Percentiles rank a stretch among this genome's conserved stretches.
These are phyloP conservation scores for Lumbricus terrestris DNA, from an alignment of 2,888 invertebrate species.

Conservation along the genomic window DNA sequence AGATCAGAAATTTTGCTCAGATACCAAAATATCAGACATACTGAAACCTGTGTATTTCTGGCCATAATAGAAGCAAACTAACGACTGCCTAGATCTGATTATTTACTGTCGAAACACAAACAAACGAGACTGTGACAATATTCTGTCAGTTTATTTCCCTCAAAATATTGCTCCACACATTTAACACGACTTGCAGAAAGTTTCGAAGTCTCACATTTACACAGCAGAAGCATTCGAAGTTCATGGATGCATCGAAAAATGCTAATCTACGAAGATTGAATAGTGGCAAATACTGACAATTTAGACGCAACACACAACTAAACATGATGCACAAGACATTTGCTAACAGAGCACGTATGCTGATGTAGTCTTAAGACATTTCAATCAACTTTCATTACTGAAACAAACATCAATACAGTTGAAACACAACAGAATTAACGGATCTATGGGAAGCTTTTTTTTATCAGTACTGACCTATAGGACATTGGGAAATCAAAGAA, in stretches of 20 bases:
- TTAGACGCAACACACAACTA: background rate
- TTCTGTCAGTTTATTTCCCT: background rate
- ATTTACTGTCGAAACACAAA: no score
- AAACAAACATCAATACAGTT: background rate
- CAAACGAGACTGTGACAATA: background rate
- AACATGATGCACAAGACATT: background rate
- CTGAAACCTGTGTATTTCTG: no score
- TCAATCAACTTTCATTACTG: background rate
- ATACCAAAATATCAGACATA: no score
- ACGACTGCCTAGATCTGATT: no score
- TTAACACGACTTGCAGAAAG: background rate
- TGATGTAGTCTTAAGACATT: background rate
- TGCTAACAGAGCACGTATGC: background rate
- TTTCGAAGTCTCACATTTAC: background rate
- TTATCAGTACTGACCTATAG: background rate
- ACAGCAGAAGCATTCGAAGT: background rate
- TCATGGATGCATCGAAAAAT: background rate
- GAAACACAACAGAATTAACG: background rate
- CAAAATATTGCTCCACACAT: background rate
- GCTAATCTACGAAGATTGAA: background rate
- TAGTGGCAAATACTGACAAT: background rate
- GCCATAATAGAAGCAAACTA: no score
- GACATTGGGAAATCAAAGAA: background rate
- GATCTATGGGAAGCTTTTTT: background rate
- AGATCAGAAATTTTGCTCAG: no score